A percentile compares a stretch with the other conserved stretches of the same genome.
Evolutionary conservation across 2,888 invertebrate species (phyloP).

Genomic region (Sminthurides aquaticus): DNA sequence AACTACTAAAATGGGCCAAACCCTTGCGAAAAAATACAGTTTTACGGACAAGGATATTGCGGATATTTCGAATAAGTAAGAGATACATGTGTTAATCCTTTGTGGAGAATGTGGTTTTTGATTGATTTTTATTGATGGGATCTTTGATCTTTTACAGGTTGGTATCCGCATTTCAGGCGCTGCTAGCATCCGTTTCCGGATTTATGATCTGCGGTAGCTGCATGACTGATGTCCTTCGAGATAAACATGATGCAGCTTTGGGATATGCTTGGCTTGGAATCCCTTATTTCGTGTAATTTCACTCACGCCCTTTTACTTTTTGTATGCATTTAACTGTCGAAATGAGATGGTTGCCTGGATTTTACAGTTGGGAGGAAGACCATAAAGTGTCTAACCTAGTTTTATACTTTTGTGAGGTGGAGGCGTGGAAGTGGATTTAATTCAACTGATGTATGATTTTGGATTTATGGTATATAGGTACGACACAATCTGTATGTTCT

Average conservation of each 20-base stretch:
- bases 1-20: constrained; percentile 55
- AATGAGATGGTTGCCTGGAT: too few relatives aligned
- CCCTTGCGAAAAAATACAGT: constrained; percentile 58
- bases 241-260: constrained; percentile 65
- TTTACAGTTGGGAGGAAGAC: too few relatives aligned
- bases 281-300: constrained; percentile 55
- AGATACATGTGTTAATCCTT: too few relatives aligned
- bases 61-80: constrained; percentile 69
- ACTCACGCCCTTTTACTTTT: too few relatives aligned
- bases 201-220: constrained; percentile 61
- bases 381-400: too few relatives aligned
- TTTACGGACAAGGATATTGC: constrained; percentile 61
- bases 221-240: constrained; percentile 58
- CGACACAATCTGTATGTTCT: constrained; percentile 73
- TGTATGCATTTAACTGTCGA: too few relatives aligned
- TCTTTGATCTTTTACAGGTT: constrained; percentile 53
- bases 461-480: too few relatives aligned
- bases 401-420: neutral
- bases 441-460: constrained; percentile 50
- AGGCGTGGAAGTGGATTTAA: too few relatives aligned
- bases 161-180: constrained; percentile 65
- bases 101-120: constrained; percentile 11
- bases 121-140: neutral
- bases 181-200: constrained; percentile 61
- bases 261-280: constrained; percentile 73